Conservation (phyloP, 1,140 invertebrate species). For the Lepeophtheirus salmonis region DNA sequence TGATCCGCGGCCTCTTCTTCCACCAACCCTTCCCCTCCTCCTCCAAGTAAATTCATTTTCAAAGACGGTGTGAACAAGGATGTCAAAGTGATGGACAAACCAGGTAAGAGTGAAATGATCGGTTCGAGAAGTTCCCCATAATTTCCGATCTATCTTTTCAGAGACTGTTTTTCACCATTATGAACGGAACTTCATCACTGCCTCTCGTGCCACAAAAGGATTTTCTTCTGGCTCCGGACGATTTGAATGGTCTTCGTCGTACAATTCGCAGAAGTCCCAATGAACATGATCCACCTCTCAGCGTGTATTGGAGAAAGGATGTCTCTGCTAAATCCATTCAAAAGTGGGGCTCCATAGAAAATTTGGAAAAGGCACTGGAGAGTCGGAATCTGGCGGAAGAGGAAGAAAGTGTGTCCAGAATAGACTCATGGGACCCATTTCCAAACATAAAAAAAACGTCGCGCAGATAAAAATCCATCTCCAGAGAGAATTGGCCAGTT, state of each 20-base stretch:
- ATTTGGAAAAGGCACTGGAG: conserved; percentile 51
- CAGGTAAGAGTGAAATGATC: neutral
- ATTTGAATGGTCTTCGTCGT: conserved; percentile 66
- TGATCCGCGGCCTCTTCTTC: no score
- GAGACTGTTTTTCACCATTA: neutral
- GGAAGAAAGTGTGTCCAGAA: conserved; percentile 37
- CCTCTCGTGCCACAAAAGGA: conserved; percentile 73
- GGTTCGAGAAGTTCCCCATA: neutral
- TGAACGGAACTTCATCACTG: conserved; percentile 82
- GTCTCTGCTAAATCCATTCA: conserved; percentile 77
- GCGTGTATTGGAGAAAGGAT: conserved; percentile 80
- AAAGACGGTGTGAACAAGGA: neutral
- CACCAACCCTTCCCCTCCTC: no score
- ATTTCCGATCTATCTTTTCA: neutral
- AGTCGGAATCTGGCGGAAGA: conserved; percentile 42
- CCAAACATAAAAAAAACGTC: neutral
- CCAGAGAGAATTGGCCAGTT: conserved; percentile 14
- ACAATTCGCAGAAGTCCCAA: conserved; percentile 78
- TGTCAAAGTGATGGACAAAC: neutral
- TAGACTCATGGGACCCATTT: conserved; percentile 31
- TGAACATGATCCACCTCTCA: conserved; percentile 73
- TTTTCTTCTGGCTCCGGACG: conserved; percentile 63
- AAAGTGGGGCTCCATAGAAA: conserved; percentile 68
- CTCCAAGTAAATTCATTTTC: neutral
- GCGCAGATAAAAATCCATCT: conserved; percentile 3